Conservation (phyloP, 2,797 vertebrate species). For the Lophotriccus pileatus region DNA sequence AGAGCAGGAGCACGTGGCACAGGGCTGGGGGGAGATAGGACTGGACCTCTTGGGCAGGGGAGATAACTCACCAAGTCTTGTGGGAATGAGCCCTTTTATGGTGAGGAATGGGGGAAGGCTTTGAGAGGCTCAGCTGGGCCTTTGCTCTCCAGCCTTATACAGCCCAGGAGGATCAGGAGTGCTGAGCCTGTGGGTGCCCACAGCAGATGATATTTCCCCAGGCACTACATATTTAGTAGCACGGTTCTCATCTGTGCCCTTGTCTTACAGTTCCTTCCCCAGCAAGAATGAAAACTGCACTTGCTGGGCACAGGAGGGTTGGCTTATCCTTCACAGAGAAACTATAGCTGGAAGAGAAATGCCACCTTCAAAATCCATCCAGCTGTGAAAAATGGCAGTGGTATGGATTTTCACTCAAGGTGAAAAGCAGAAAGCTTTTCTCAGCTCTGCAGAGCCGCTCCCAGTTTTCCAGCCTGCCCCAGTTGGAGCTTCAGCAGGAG, state of each 20-base stretch:
- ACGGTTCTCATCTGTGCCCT: background rate
- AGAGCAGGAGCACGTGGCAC: accelerated
- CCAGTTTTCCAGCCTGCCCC: background rate
- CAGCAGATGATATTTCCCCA: background rate
- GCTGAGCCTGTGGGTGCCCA: background rate
- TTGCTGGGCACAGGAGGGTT: background rate
- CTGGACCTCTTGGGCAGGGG: background rate
- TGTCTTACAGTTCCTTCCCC: background rate
- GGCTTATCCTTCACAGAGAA: background rate
- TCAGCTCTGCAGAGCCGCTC: background rate
- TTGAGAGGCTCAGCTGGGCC: background rate
- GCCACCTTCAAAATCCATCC: background rate
- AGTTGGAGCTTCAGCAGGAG: background rate
- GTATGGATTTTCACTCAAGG: background rate
- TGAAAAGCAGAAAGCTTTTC: background rate
- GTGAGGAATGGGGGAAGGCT: background rate
- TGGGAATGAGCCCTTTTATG: background rate
- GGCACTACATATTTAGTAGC: accelerated
- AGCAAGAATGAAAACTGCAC: background rate
- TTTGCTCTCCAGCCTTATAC: background rate
- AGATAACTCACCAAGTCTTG: background rate
- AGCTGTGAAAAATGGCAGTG: background rate
- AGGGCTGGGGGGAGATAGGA: background rate
- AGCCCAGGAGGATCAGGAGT: background rate
- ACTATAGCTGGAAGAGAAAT: background rate